phyloP scores from a whole-genome alignment of 2,113 vertebrate species.

The Callorhinus ursinus region DNA sequence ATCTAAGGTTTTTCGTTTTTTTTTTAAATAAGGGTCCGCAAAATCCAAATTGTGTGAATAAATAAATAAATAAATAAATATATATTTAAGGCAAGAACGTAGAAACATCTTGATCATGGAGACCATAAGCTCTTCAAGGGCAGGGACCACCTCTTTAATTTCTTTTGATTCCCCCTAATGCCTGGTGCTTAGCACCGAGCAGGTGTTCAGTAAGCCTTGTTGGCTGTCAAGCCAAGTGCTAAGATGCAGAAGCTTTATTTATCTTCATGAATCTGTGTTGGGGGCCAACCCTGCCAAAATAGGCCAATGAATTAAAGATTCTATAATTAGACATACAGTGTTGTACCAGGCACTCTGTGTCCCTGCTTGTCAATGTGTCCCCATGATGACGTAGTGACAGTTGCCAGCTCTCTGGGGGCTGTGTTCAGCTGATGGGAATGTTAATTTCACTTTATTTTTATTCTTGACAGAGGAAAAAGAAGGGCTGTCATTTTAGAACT shows the following conservation, averaged over 20 bases:
- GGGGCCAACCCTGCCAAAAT: constrained; percentile 52
- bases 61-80: fast-evolving
- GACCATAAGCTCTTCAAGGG: constrained; percentile 16
- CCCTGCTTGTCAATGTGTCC: neutral
- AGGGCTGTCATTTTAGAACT: constrained; percentile 58
- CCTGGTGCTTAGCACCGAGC: constrained; percentile 59
- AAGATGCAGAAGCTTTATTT: constrained; percentile 72
- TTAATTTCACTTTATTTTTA: constrained; percentile 63
- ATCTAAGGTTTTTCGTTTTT: neutral
- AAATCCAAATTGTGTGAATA: neutral
- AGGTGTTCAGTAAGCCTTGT: constrained; percentile 51
- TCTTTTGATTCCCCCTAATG: constrained; percentile 55
- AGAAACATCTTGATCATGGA: neutral
- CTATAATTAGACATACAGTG: constrained; percentile 71
- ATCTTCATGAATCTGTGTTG: constrained; percentile 28
- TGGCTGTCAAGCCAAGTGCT: constrained; percentile 66
- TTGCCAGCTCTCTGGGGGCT: constrained; percentile 62
- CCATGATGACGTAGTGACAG: constrained; percentile 21
- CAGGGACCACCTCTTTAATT: constrained; percentile 45
- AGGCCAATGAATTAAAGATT: constrained; percentile 30
- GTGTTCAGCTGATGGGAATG: constrained; percentile 63
- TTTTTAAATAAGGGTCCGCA: neutral
- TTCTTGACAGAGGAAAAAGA: constrained; percentile 57
- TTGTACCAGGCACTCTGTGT: constrained; percentile 47
- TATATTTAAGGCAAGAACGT: neutral